Evolutionary conservation across 2,888 invertebrate genomes (phyloP).

Genomic region (Saturnia japonica): DNA sequence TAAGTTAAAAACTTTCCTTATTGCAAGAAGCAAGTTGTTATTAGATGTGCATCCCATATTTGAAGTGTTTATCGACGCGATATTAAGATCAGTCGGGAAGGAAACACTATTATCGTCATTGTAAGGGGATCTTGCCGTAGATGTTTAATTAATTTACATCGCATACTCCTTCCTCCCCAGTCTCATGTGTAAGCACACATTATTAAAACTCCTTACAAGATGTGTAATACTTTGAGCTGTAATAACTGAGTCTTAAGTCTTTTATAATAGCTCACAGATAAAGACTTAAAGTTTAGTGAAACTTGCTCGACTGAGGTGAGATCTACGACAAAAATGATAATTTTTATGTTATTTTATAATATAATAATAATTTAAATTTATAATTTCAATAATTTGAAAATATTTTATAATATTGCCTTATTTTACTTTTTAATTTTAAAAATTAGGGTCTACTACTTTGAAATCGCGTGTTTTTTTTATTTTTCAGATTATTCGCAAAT

Average conservation of each 20-base stretch:
- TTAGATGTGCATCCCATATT: not conserved
- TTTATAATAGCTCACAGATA: not conserved
- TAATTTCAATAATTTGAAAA: too few relatives aligned
- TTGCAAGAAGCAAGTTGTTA: not conserved
- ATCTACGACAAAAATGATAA: too few relatives aligned
- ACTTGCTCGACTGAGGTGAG: not conserved
- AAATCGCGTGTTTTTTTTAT: too few relatives aligned
- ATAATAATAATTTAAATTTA: too few relatives aligned
- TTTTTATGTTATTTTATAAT: too few relatives aligned
- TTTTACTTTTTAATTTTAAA: too few relatives aligned
- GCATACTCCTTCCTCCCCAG: not conserved
- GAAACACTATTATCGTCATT: not conserved
- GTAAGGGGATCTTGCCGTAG: not conserved
- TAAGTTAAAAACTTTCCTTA: not conserved
- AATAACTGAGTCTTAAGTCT: conserved; percentile 6
- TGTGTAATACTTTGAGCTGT: not conserved
- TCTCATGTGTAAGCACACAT: conserved; percentile 1
- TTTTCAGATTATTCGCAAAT: too few relatives aligned
- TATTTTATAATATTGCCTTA: too few relatives aligned
- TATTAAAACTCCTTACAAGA: not conserved
- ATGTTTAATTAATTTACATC: not conserved
- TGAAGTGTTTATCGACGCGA: not conserved
- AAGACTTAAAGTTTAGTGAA: not conserved
- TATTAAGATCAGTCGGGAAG: not conserved
- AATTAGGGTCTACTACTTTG: too few relatives aligned